Evolutionary conservation across 2,888 invertebrate species (phyloP), one percentile per base, ranked within the genome.

Genomic region (Synanthedon myopaeformis): DNA sequence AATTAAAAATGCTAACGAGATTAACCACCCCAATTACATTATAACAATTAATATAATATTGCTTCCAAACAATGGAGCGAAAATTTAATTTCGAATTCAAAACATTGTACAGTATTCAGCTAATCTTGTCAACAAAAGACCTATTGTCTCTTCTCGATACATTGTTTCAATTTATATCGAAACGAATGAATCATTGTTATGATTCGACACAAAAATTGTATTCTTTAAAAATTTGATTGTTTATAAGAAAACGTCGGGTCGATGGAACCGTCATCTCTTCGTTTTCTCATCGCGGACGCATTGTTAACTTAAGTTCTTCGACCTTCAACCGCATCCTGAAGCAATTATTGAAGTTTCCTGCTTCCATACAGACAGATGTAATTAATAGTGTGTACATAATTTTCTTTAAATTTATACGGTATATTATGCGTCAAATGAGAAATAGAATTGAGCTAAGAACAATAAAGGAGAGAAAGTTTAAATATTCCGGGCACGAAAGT

Each of bases 81-180:
- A 80, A 72, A 79, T 78, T 82, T 67, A 65, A 67, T 67, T 63
- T 66, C 74, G 74, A 79, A 79, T 78, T 79, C 79, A 84, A 82
- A 86, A 86, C 85, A 87, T 81, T 79, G 79, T 74, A 76, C 78
- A 77, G 79, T 75, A 83, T 85, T 85, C 83, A 84, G 85, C 85
- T 86, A 85, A 87, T 86, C 84, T 82, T 75, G 78, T 79, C 82
- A 82, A 87, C 84, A 87, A 85, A 82, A 74, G 82, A 79, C 82
- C 35, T 79, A 86, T 86, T 87, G 86, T 87, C 76, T 78, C 72
- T 71, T 74, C 74, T 63, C 64, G 71, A 76, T 68, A 84, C 85
- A 87, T 85, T 86, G 87, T 87, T 80, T 83, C 79, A 70, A 70
- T 79, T 79, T 81, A 79, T 74, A 81, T 77, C 61, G 66, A 69